phyloP scores from a whole-genome alignment of 2,888 invertebrate species.

The Dinocampus coccinellae region DNA sequence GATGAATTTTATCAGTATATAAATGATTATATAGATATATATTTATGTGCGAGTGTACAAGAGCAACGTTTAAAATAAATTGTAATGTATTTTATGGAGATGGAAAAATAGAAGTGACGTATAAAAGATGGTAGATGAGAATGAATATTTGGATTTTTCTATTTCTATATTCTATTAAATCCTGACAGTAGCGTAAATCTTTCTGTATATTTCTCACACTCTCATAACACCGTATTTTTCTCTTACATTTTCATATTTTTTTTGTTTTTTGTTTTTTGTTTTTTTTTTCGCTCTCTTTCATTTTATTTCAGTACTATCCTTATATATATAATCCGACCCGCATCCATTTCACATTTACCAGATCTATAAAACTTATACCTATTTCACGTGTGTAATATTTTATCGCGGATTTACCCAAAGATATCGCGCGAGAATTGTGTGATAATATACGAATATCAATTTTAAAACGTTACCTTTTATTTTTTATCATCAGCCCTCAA shows the following conservation, averaged over 20 bases:
- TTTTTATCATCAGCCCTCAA: not conserved
- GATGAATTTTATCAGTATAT: not conserved
- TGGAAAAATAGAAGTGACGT: not conserved
- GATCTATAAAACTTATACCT: constrained; percentile 15
- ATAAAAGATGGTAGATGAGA: not conserved
- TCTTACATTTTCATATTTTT: not conserved
- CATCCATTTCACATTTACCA: constrained; percentile 13
- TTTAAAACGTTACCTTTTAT: not conserved
- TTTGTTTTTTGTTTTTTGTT: too few species aligned
- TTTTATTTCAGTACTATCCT: not conserved
- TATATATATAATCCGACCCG: not conserved
- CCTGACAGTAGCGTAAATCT: constrained; percentile 36
- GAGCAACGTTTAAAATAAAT: not conserved
- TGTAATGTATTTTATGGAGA: not conserved
- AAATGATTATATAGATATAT: not conserved
- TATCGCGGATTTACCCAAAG: constrained; percentile 1
- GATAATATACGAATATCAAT: constrained; percentile 5
- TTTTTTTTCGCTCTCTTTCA: not conserved
- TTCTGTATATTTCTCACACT: not conserved
- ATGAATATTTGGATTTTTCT: constrained; percentile 41
- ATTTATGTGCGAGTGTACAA: too few species aligned
- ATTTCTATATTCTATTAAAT: constrained; percentile 46
- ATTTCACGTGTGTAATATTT: constrained; percentile 19
- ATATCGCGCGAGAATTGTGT: not conserved
- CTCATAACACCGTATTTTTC: not conserved